Evolutionary conservation across 2,113 vertebrate species (phyloP), one percentile per base, ranked within the genome.

Genomic region (Datnioides undecimradiatus): DNA sequence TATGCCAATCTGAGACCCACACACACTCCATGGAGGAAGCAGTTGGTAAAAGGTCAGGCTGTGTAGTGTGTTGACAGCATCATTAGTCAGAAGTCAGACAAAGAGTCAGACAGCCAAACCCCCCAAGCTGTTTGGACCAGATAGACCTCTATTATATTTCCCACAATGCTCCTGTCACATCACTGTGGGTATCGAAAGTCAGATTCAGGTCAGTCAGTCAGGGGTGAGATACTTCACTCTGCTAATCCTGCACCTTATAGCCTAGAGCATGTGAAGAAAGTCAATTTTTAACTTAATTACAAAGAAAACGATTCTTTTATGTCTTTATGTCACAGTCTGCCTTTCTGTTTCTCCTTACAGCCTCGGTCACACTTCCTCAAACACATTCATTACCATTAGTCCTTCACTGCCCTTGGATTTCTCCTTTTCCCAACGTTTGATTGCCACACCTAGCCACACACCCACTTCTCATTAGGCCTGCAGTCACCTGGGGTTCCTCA

Each of bases 41-140:
- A 85, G 89, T 91, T 85, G 91, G 82, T 89, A 89, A 93, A 93
- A 93, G 91, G 92, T 91, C 92, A 92, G 90, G 58, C 77, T 83
- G 84, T 89, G 90, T 88, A 85, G 76, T 85, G 81, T 54, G 87
- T 54, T 92, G 90, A 92, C 91, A 88, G 91, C 82, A 88, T 90
- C 91, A 89, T 93, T 93, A 93, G 82, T 93, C 87, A 92, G 79
- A 83, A 87, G 78, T 88, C 85, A 59, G 81, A 90, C 87, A 89
- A 87, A 89, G 79, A 90, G 75, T 82, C 74, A 76, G 73, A 83
- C 79, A 83, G 55, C 80, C 80, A 69, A 90, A 75, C 87, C 81
- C 80, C 76, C 55, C 80, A 68, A 88, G 90, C 87, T 88, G 85
- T 89, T 92, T 90, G 82, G 41, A 82, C 75, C 86, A 87, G 86